Evolutionary conservation across 2,113 vertebrate genomes (phyloP).

Genomic region (Fregata magnificens): DNA sequence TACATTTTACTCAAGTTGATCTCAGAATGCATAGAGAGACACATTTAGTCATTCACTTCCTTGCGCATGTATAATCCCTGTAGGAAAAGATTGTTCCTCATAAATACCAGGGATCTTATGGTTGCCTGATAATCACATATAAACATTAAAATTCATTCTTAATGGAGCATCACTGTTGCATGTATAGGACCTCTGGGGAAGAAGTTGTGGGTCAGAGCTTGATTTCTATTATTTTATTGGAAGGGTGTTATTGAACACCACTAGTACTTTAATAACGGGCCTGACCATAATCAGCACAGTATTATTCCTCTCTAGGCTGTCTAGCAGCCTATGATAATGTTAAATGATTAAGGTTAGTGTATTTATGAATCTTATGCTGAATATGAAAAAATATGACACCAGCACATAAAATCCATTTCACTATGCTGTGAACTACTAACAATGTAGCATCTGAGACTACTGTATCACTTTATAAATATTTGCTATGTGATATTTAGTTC

Average conservation of each 20-base stretch:
- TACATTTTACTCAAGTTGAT: background rate
- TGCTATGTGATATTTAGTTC: background rate
- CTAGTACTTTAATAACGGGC: background rate
- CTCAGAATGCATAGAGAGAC: background rate
- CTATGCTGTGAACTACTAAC: background rate
- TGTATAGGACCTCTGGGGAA: background rate
- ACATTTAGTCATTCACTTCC: background rate
- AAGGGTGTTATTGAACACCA: background rate
- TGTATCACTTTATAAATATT: background rate
- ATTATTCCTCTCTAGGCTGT: background rate
- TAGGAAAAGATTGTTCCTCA: background rate
- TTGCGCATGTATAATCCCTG: background rate
- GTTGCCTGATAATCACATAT: background rate
- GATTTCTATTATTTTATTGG: background rate
- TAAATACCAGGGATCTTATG: background rate
- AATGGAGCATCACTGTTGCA: background rate
- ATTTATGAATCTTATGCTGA: background rate
- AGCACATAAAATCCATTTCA: background rate
- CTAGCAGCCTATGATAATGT: background rate
- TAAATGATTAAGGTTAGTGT: background rate
- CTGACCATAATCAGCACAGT: background rate
- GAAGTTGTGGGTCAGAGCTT: background rate
- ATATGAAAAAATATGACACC: background rate
- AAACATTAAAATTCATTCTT: background rate
- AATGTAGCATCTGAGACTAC: background rate